Conservation (phyloP, 1,140 invertebrate genomes). For the Zaprionus davidi region DNA sequence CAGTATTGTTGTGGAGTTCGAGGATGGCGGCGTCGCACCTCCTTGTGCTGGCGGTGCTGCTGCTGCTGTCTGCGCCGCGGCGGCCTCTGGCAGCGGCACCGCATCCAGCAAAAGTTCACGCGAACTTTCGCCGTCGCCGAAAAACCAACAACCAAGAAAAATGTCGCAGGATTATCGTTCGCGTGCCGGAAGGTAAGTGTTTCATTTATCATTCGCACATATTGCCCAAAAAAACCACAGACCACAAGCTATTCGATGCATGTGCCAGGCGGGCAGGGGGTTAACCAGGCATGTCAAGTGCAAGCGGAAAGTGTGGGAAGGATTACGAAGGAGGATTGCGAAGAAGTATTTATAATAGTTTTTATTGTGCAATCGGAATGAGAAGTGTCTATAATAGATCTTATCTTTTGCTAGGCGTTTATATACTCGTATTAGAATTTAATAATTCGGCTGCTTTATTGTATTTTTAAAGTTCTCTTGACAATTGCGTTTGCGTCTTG, state of each 20-base stretch:
- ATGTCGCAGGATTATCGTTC: slow-evolving; percentile 82
- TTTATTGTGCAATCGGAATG: too few species aligned
- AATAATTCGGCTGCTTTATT: too few species aligned
- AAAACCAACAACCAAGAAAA: slow-evolving; percentile 79
- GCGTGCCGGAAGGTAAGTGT: slow-evolving; percentile 74
- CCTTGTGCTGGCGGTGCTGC: slow-evolving; percentile 6
- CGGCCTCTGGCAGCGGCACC: slow-evolving; percentile 64
- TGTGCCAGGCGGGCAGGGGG: background rate
- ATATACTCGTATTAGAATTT: too few species aligned
- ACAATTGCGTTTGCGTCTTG: too few species aligned
- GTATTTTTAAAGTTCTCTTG: too few species aligned
- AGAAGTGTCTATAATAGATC: too few species aligned
- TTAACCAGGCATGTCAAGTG: background rate
- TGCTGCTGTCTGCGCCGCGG: slow-evolving; percentile 21
- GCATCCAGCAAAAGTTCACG: slow-evolving; percentile 78
- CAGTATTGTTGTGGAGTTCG: slow-evolving; percentile 73
- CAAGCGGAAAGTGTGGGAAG: background rate
- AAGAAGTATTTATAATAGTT: background rate
- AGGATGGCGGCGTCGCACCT: slow-evolving; percentile 37
- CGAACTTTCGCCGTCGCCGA: slow-evolving; percentile 82
- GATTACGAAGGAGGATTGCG: too few species aligned
- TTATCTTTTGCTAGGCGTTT: too few species aligned
- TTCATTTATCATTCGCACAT: slow-evolving; percentile 41
- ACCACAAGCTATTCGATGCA: background rate
- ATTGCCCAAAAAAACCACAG: slow-evolving; percentile 19